Evolutionary conservation across 2,113 vertebrate genomes (phyloP).

Genomic region (Indicator indicator): DNA sequence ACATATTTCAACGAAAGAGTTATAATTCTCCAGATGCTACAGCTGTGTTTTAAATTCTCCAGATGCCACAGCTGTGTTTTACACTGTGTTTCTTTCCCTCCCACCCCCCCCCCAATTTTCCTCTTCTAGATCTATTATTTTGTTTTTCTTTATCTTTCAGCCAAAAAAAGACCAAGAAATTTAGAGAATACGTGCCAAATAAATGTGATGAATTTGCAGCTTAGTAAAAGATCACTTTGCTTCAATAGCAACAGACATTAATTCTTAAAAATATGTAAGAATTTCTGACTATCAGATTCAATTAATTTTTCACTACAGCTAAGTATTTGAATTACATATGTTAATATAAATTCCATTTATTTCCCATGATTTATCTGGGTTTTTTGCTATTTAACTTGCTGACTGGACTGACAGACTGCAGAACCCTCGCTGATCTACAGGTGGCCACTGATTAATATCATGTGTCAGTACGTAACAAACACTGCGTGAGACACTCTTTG

Average conservation of each 20-base stretch:
- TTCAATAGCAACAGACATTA: not conserved
- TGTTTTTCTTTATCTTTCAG: not conserved
- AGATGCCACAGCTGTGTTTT: constrained; percentile 37
- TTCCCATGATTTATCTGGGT: not conserved
- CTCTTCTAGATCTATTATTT: not conserved
- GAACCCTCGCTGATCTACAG: not conserved
- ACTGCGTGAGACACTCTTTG: too few relatives aligned
- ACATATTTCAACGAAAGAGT: too few relatives aligned
- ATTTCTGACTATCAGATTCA: not conserved
- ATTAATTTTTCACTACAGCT: not conserved
- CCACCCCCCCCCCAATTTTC: not conserved
- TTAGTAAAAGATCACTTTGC: not conserved
- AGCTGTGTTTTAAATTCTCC: too few relatives aligned
- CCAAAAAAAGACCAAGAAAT: constrained; percentile 8
- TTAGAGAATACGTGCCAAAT: not conserved
- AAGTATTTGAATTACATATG: not conserved
- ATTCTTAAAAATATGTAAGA: not conserved
- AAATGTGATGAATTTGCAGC: not conserved
- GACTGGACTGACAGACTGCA: not conserved
- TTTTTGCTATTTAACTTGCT: not conserved
- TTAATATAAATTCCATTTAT: not conserved
- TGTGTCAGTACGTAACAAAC: not conserved
- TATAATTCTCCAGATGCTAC: too few relatives aligned
- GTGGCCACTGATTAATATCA: not conserved
- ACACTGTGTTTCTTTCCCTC: not conserved